Percentiles rank a stretch among this genome's conserved stretches.
Conservation (phyloP, 2,888 invertebrate genomes). For the Eristalis arbustorum region DNA sequence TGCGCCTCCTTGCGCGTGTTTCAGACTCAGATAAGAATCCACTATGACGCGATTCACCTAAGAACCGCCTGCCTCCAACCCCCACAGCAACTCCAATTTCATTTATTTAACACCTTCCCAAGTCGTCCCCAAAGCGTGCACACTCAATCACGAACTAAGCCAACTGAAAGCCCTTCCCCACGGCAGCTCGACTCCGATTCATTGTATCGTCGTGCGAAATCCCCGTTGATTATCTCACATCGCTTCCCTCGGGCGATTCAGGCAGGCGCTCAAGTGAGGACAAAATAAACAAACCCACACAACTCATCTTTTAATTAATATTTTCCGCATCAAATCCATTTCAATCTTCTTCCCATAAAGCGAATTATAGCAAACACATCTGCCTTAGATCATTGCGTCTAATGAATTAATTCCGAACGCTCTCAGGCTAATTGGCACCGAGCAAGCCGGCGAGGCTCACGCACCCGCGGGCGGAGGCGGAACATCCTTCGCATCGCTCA, state of each 20-base stretch:
- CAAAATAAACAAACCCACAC: neutral
- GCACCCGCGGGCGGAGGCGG: neutral
- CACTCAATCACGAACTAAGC: neutral
- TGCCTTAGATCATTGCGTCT: slow-evolving; percentile 31
- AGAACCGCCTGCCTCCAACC: neutral
- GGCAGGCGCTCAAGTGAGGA: neutral
- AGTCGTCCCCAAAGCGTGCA: neutral
- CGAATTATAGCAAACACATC: slow-evolving; percentile 12
- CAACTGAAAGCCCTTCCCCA: neutral
- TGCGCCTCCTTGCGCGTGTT: neutral
- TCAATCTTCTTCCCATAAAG: neutral
- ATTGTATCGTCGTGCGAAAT: neutral
- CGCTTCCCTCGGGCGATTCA: neutral
- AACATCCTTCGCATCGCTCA: neutral
- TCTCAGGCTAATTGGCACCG: slow-evolving; percentile 36
- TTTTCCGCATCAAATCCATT: slow-evolving; percentile 24
- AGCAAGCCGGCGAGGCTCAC: neutral
- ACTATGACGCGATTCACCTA: neutral
- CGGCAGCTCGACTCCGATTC: neutral
- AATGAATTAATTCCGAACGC: slow-evolving; percentile 34
- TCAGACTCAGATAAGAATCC: neutral
- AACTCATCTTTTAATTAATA: neutral
- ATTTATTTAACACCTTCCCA: neutral
- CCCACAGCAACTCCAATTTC: neutral
- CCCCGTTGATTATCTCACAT: neutral